Evolutionary conservation across 2,888 invertebrate genomes (phyloP).

Genomic region (Lycaena phlaeas): DNA sequence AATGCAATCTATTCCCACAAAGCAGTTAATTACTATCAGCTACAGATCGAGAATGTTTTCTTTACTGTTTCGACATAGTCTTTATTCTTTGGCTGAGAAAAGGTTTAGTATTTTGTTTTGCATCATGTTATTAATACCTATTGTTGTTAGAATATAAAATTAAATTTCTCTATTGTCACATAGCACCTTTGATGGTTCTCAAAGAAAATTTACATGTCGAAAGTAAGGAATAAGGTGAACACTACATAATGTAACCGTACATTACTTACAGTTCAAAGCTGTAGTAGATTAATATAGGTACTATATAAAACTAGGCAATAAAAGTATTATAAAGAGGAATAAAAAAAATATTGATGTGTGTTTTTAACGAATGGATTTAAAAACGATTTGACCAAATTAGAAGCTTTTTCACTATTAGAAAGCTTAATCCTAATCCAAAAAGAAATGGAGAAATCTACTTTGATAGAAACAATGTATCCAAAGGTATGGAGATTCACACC

Average conservation of each 20-base stretch:
- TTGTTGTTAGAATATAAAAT: slow-evolving; percentile 13
- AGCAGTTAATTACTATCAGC: slow-evolving; percentile 51
- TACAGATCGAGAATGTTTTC: slow-evolving; percentile 44
- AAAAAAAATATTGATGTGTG: too few relatives aligned
- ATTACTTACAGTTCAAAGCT: too few relatives aligned
- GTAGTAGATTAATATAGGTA: too few relatives aligned
- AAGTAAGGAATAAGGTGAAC: background rate
- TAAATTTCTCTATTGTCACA: slow-evolving; percentile 2
- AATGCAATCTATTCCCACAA: slow-evolving; percentile 57
- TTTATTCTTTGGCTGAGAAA: slow-evolving; percentile 27
- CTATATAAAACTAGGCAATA: too few relatives aligned
- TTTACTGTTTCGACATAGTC: slow-evolving; percentile 40
- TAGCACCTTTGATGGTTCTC: background rate
- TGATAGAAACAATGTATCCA: too few relatives aligned
- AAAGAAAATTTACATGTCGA: background rate
- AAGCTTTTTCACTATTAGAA: too few relatives aligned
- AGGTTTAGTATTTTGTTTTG: slow-evolving; percentile 17
- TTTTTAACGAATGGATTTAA: too few relatives aligned
- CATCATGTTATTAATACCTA: slow-evolving; percentile 21
- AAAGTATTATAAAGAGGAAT: too few relatives aligned
- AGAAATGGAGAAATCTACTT: too few relatives aligned
- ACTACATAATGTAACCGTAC: background rate
- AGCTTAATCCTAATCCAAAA: too few relatives aligned
- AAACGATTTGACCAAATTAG: too few relatives aligned
- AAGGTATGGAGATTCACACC: too few relatives aligned